Evolutionary conservation across 2,888 invertebrate genomes (phyloP).

Genomic region (Campoplex nolae): DNA sequence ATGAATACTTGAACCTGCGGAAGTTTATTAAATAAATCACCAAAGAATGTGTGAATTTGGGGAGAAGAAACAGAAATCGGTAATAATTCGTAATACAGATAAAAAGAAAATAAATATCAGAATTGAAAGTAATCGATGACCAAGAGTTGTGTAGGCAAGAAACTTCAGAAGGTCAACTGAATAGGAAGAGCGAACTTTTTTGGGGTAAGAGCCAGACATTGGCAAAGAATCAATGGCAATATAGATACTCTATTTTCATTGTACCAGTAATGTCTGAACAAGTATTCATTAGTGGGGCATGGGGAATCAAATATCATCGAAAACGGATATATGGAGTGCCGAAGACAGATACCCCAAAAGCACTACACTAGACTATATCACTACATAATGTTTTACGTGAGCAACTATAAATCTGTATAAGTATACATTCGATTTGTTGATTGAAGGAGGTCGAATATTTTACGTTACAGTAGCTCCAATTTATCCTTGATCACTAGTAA

Average conservation of each 20-base stretch:
- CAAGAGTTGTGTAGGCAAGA: not conserved
- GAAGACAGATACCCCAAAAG: conserved; percentile 1
- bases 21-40: not conserved
- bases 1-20: not conserved
- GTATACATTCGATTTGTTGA: conserved; percentile 1
- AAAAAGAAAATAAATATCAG: not conserved
- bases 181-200: not conserved
- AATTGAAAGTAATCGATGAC: not conserved
- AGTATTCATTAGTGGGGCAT: not conserved
- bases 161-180: not conserved
- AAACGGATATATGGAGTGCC: conserved; percentile 4
- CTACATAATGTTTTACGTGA: no score
- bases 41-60: not conserved
- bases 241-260: not conserved
- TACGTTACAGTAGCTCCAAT: not conserved
- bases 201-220: not conserved
- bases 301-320: conserved; percentile 1
- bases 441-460: not conserved
- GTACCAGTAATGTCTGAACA: not conserved
- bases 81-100: no score
- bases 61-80: no score
- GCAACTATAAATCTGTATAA: not conserved
- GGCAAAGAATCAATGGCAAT: not conserved
- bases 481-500: no score
- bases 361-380: not conserved